Conservation (phyloP, 2,113 vertebrate genomes). For the Neomonachus schauinslandi region DNA sequence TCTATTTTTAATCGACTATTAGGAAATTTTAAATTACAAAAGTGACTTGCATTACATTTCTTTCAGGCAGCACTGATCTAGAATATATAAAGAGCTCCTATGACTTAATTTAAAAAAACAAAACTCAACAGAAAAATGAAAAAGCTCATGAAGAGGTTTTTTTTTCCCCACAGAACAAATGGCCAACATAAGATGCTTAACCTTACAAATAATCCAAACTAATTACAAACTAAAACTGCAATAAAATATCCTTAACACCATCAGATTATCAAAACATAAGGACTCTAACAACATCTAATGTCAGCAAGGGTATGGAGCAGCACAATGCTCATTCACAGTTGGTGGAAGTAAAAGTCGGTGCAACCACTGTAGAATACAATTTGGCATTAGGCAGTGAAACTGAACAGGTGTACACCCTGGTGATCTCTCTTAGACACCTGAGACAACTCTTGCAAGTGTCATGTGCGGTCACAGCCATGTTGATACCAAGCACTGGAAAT, state of each 20-base stretch:
- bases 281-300: neutral
- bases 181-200: neutral
- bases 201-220: neutral
- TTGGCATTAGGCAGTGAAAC: neutral
- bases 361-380: neutral
- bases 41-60: neutral
- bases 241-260: neutral
- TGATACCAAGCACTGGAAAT: neutral
- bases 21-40: neutral
- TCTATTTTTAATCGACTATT: neutral
- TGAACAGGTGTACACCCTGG: neutral
- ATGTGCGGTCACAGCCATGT: rapidly evolving
- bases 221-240: neutral
- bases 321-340: neutral
- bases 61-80: neutral
- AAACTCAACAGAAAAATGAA: neutral
- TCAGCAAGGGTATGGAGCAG: neutral
- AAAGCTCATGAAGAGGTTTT: neutral
- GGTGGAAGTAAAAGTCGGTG: neutral
- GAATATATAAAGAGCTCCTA: neutral
- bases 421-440: rapidly evolving
- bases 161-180: neutral
- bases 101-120: neutral
- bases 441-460: neutral
- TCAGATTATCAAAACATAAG: neutral